A percentile compares a stretch with the other conserved stretches of the same genome.
phyloP scores from a whole-genome alignment of 2,888 invertebrate species.

The Charanyca ferruginea region DNA sequence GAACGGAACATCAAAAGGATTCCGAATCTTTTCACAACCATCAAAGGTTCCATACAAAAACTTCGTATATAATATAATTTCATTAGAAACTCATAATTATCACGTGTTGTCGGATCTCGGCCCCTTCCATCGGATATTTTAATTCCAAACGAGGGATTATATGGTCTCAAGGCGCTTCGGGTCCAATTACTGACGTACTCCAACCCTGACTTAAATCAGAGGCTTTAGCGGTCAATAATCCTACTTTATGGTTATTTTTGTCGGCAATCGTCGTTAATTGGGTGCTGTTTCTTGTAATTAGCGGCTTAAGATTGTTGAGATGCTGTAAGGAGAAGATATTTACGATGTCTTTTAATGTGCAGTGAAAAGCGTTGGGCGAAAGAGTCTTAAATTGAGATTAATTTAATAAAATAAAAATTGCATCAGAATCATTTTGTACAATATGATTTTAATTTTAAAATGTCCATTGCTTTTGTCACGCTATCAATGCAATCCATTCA shows the following conservation, averaged over 20 bases:
- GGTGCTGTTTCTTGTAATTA: conserved; percentile 31
- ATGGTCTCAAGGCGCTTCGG: conserved; percentile 69
- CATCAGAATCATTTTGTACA: too few relatives aligned
- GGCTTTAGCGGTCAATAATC: conserved; percentile 50
- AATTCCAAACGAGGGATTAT: conserved; percentile 72
- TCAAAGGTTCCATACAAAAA: conserved; percentile 25
- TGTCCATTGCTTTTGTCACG: too few relatives aligned
- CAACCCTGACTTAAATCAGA: conserved; percentile 49
- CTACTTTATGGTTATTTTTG: conserved; percentile 49
- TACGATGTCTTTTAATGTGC: conserved; percentile 18
- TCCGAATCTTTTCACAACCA: conserved; percentile 18
- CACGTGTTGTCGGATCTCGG: conserved; percentile 48
- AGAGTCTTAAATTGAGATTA: neutral
- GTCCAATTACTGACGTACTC: conserved; percentile 70
- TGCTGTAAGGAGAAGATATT: conserved; percentile 26
- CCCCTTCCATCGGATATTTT: conserved; percentile 67
- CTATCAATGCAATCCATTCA: too few relatives aligned
- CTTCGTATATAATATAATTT: conserved; percentile 39
- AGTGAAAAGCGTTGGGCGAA: neutral
- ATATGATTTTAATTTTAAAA: too few relatives aligned
- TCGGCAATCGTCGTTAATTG: conserved; percentile 34
- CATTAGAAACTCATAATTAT: conserved; percentile 57
- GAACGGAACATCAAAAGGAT: conserved; percentile 6
- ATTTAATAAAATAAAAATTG: too few relatives aligned
- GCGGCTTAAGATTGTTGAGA: conserved; percentile 37